Evolutionary conservation across 30 jellyfish, hydroid and myxozoan genomes (phyloP).

Genomic region (Hydractinia symbiolongicarpus): DNA sequence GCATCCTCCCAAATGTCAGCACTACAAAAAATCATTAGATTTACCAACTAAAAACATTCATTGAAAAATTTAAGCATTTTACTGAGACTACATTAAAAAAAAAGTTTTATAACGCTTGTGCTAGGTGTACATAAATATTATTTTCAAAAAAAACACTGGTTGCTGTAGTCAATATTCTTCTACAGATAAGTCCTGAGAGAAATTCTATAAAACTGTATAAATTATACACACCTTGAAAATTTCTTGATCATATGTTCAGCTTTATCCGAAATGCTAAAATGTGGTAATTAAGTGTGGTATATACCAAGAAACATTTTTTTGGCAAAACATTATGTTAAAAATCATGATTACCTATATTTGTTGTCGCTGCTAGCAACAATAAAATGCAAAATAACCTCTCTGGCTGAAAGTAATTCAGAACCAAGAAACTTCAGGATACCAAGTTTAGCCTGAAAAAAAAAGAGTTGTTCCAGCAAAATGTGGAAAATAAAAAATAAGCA

Average conservation of each 20-base stretch:
- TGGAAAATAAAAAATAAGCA: background rate
- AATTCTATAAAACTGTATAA: background rate
- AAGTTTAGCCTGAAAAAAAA: constrained; percentile 65
- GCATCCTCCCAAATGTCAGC: constrained; percentile 56
- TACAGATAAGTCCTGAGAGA: too few relatives aligned
- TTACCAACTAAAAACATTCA: too few relatives aligned
- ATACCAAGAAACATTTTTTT: background rate
- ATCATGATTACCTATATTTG: constrained; percentile 55
- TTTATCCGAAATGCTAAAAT: constrained; percentile 68
- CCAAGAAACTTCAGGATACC: constrained; percentile 65
- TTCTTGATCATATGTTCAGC: constrained; percentile 57
- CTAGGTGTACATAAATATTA: too few relatives aligned
- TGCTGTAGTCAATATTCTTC: too few relatives aligned
- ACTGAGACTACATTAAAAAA: too few relatives aligned
- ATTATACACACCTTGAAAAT: constrained; percentile 22
- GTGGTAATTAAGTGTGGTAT: background rate
- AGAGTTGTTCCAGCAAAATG: background rate
- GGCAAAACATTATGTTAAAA: background rate
- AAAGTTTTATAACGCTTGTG: too few relatives aligned
- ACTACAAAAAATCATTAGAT: constrained; percentile 15
- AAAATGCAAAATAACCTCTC: constrained; percentile 61
- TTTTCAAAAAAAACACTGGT: too few relatives aligned
- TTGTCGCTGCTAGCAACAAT: constrained; percentile 66
- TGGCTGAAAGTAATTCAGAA: constrained; percentile 43
- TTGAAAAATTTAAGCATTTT: too few relatives aligned